Conservation (phyloP, 2,888 invertebrate genomes). For the Esperia sulphurella region DNA sequence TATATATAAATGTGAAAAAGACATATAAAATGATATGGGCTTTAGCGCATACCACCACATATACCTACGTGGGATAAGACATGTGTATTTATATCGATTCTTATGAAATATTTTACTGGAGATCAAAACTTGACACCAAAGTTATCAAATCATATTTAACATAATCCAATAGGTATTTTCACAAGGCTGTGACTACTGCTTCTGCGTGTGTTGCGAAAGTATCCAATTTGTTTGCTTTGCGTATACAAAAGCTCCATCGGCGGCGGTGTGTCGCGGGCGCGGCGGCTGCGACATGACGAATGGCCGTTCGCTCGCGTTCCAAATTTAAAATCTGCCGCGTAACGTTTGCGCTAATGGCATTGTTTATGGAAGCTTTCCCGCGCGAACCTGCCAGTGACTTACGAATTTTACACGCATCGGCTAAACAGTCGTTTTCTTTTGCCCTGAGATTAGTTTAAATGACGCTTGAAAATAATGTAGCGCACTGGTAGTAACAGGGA, state of each 20-base stretch:
- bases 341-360: slow-evolving; percentile 74
- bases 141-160: too few relatives aligned
- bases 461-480: slow-evolving; percentile 51
- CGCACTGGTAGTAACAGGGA: slow-evolving; percentile 15
- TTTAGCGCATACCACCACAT: too few relatives aligned
- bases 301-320: slow-evolving; percentile 64
- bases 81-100: too few relatives aligned
- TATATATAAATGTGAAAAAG: too few relatives aligned
- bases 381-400: slow-evolving; percentile 65
- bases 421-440: slow-evolving; percentile 42
- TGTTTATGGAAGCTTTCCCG: slow-evolving; percentile 68
- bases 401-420: slow-evolving; percentile 50
- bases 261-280: slow-evolving; percentile 63
- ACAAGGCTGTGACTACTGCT: too few relatives aligned
- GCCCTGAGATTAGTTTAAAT: slow-evolving; percentile 42
- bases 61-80: too few relatives aligned
- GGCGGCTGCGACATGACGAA: slow-evolving; percentile 75
- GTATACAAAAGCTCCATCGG: slow-evolving; percentile 31
- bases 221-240: slow-evolving; percentile 32
- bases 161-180: too few relatives aligned
- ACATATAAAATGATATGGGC: too few relatives aligned
- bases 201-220: too few relatives aligned
- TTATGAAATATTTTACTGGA: too few relatives aligned
- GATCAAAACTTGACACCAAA: too few relatives aligned
- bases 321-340: slow-evolving; percentile 78